These are phyloP conservation scores for Apostichopus californicus DNA, from an alignment of 35 echinoderm and acorn worm genomes.

Conservation along the genomic window DNA sequence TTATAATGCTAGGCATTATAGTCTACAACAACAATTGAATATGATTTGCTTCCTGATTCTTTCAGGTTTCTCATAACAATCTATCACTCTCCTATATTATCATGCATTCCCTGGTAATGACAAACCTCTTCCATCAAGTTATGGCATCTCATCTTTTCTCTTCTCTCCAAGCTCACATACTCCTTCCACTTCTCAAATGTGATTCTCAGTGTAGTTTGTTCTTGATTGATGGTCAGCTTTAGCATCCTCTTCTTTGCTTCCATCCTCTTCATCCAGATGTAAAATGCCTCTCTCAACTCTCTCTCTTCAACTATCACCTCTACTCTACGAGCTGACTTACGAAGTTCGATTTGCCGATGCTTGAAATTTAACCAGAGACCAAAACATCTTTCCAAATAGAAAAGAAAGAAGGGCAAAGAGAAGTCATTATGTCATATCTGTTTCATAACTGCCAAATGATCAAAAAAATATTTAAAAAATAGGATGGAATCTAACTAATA, in stretches of 20 bases:
- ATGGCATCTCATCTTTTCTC: background rate
- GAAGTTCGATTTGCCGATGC: background rate
- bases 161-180: background rate
- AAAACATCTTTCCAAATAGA: background rate
- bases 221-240: background rate
- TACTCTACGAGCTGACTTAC: background rate
- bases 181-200: conserved; percentile 14
- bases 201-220: background rate
- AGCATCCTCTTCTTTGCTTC: background rate
- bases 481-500: too few relatives aligned
- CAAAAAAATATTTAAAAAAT: too few relatives aligned
- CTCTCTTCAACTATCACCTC: background rate
- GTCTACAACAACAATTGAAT: too few relatives aligned
- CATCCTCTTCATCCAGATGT: background rate
- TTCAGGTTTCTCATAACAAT: too few relatives aligned
- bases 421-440: too few relatives aligned
- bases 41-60: too few relatives aligned
- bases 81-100: too few relatives aligned
- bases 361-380: background rate
- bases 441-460: too few relatives aligned
- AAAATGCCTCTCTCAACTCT: background rate
- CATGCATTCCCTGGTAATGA: background rate
- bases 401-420: background rate
- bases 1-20: too few relatives aligned
- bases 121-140: conserved; percentile 3